Conservation (phyloP, 2,113 vertebrate species). For the Oxyura jamaicensis region DNA sequence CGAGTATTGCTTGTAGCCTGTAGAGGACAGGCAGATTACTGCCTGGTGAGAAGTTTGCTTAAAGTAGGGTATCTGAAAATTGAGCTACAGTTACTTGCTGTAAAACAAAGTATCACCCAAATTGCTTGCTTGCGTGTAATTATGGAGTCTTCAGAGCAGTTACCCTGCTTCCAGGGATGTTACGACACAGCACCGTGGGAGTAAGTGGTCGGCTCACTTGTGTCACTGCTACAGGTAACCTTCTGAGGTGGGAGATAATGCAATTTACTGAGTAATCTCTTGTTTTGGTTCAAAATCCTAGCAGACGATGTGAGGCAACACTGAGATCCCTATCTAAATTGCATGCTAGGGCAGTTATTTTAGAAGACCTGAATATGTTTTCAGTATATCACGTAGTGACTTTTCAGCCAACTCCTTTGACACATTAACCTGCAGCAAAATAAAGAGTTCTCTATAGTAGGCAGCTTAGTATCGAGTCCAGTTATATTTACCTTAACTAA, state of each 20-base stretch:
- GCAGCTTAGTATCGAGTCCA: background rate
- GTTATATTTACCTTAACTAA: constrained; percentile 58
- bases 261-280: background rate
- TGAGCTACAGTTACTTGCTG: background rate
- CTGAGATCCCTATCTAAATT: constrained; percentile 42
- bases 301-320: constrained; percentile 43
- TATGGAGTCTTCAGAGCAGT: background rate
- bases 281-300: constrained; percentile 55
- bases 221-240: constrained; percentile 13
- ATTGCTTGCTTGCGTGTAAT: constrained; percentile 28
- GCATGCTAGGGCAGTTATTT: constrained; percentile 50
- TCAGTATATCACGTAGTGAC: background rate
- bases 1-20: background rate
- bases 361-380: constrained; percentile 52
- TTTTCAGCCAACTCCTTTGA: constrained; percentile 40
- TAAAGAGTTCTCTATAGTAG: constrained; percentile 24
- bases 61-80: background rate
- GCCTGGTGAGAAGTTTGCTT: background rate
- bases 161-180: background rate
- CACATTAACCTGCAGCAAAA: constrained; percentile 40
- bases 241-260: constrained; percentile 56
- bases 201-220: constrained; percentile 40
- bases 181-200: background rate
- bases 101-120: constrained; percentile 5
- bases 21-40: background rate